Evolutionary conservation across 2,888 invertebrate genomes (phyloP), one percentile per base, ranked within the genome.

Genomic region (Pediacus dermestoides): DNA sequence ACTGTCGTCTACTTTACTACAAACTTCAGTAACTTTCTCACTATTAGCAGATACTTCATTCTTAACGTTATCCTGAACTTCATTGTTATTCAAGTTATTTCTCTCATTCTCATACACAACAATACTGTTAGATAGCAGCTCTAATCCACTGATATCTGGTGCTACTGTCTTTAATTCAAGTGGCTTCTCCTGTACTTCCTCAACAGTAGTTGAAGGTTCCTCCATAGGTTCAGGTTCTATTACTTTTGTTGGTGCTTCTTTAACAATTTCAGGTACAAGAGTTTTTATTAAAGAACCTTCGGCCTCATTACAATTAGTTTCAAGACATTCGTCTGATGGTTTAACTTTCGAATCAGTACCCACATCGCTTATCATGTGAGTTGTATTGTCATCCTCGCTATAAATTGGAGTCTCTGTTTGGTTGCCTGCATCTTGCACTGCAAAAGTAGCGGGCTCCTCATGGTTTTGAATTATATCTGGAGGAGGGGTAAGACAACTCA

Each of bases 111-210:
- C 84, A 52, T 84, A 82, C 54, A 87, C 86, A 37, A 85, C 87
- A 42, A 90, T 88, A 61, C 89, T 89, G 57, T 89, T 89, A 0
- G 89, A 89, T 13, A 90, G 66, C 23, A 90, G 67, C 62, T 90
- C 88, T 16, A 91, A 68, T 0, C 90, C 90, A 50, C 87, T 88
- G 4, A 88, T 70, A 61, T 89, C 88, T 1, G 85, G n/a, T n/a
- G n/a, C n/a, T n/a, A n/a, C n/a, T n/a, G n/a, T n/a, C n/a, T n/a
- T n/a, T n/a, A n/a, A n/a, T n/a, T n/a, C n/a, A n/a, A n/a, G n/a
- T n/a, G n/a, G 81, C 9, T 70, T 65, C 1, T 27, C 32, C 16
- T 30, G 23, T 9, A 6, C 12, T 30, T 16, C 8, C 23, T 21
- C 21, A 12, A 10, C 21, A 22, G 26, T 23, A 27, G n/a, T 34